Conservation (phyloP, 2,113 vertebrate species). For the Rhineura floridana region DNA sequence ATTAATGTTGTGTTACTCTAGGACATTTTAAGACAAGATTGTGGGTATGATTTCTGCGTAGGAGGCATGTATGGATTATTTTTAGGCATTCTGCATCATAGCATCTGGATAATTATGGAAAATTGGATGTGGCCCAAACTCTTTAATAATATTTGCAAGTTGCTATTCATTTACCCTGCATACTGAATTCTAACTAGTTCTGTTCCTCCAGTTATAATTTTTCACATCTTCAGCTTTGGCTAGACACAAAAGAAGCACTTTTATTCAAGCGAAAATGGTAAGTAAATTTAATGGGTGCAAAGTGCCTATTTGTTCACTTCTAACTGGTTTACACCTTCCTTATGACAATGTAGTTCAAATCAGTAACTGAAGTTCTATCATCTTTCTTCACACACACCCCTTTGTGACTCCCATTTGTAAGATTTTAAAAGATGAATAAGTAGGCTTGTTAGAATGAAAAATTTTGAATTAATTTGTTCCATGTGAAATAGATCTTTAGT, state of each 20-base stretch:
- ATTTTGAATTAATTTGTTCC: too few species aligned
- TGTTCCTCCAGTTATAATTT: neutral
- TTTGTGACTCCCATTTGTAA: neutral
- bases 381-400: neutral
- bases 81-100: neutral
- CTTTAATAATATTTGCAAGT: slow-evolving; percentile 5
- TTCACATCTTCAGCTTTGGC: neutral
- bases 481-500: too few species aligned
- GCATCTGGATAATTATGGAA: neutral
- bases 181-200: neutral
- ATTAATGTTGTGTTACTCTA: neutral
- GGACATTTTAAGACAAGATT: neutral
- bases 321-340: slow-evolving; percentile 3
- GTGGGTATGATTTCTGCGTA: neutral
- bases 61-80: neutral
- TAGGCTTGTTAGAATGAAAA: too few species aligned
- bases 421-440: slow-evolving; percentile 2
- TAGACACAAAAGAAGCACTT: slow-evolving; percentile 4
- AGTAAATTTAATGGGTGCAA: neutral
- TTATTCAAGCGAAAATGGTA: neutral
- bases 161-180: neutral
- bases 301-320: neutral
- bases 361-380: neutral
- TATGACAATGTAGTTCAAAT: slow-evolving; percentile 9
- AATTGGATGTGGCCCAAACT: slow-evolving; percentile 1